Conservation (phyloP, 2,113 vertebrate species). For the Holacanthus passer region DNA sequence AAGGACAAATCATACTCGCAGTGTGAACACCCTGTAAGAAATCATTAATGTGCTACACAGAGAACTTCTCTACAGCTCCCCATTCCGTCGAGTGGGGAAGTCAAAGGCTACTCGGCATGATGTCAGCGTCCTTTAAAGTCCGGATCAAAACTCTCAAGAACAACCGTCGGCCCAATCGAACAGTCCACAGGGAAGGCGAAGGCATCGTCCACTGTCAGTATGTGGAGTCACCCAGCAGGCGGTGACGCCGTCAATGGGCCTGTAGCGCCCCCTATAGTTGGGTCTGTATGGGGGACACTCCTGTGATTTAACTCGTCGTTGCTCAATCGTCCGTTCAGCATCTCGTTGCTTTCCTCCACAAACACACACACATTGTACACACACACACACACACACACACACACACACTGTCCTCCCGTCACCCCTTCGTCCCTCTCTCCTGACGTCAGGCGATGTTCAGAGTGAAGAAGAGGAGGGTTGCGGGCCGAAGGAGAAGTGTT, state of each 20-base stretch:
- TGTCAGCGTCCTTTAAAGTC: conserved; percentile 30
- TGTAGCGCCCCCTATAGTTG: conserved; percentile 26
- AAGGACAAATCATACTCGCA: conserved; percentile 10
- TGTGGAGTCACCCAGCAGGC: conserved; percentile 14
- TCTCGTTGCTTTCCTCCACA: conserved; percentile 44
- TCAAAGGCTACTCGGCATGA: conserved; percentile 53
- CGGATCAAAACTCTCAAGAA: conserved; percentile 6
- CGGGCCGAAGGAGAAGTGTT: conserved; percentile 71
- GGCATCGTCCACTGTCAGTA: background rate
- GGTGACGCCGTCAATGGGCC: background rate
- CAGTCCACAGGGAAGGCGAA: conserved; percentile 27
- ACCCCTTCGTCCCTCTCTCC: conserved; percentile 30
- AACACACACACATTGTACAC: conserved; percentile 26
- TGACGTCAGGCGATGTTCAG: conserved; percentile 7
- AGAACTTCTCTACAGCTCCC: conserved; percentile 48
- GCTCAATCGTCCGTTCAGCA: conserved; percentile 40
- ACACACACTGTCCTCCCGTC: conserved; percentile 34
- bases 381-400: conserved; percentile 30
- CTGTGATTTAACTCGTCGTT: conserved; percentile 26
- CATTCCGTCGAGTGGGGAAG: background rate
- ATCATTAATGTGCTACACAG: conserved; percentile 69
- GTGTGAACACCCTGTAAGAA: conserved; percentile 57
- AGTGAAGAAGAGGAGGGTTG: conserved; percentile 39
- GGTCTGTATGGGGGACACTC: background rate
- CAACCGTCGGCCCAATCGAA: background rate